Conservation (phyloP, 2,113 vertebrate species). For the Entelurus aequoreus region DNA sequence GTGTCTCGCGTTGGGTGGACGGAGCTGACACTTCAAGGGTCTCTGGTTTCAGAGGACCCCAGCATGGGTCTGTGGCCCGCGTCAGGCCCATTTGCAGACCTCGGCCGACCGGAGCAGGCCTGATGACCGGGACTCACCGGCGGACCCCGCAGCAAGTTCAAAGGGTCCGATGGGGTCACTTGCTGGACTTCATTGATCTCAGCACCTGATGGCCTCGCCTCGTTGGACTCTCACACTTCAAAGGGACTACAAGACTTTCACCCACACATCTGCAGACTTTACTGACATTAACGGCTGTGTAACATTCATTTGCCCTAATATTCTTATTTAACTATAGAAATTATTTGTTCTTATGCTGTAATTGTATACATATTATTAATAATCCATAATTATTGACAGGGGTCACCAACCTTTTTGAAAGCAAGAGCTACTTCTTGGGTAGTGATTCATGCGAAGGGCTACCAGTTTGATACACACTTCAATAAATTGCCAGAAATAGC, state of each 20-base stretch:
- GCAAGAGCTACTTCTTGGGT: no score
- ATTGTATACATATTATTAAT: no score
- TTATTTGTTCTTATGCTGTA: no score
- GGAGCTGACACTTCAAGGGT: constrained; percentile 92
- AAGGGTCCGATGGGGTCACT: constrained; percentile 61
- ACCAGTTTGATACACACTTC: no score
- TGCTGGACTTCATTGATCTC: constrained; percentile 60
- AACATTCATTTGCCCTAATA: no score
- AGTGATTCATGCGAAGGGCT: no score
- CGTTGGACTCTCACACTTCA: constrained; percentile 50
- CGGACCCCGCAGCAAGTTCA: constrained; percentile 66
- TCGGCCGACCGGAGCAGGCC: constrained; percentile 68
- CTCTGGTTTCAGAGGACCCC: constrained; percentile 95
- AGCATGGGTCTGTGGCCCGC: constrained; percentile 85
- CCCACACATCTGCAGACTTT: not conserved
- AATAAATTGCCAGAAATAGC: no score
- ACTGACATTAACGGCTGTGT: not conserved
- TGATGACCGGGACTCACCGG: constrained; percentile 56
- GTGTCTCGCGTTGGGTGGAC: constrained; percentile 77
- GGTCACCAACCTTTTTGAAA: no score
- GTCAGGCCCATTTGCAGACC: constrained; percentile 72
- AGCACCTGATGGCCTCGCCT: constrained; percentile 42
- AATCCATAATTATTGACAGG: no score
- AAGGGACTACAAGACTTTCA: constrained; percentile 29
- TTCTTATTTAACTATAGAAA: no score